Evolutionary conservation across 2,113 vertebrate genomes (phyloP).

Genomic region (Trichomycterus rosablanca): DNA sequence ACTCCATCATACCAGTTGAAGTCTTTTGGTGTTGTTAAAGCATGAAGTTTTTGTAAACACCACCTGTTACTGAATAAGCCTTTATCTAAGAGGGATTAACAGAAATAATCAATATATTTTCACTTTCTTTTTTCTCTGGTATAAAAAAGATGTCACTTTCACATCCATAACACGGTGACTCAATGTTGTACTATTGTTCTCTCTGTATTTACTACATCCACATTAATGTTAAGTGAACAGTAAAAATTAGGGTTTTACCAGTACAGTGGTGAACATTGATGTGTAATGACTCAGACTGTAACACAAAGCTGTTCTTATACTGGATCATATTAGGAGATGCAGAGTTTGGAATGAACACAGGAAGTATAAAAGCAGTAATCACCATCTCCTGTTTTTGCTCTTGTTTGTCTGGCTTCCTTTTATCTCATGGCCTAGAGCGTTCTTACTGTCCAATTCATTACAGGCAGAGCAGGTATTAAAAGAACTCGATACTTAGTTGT

Average conservation of each 20-base stretch:
- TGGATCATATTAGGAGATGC: not conserved
- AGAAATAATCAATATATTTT: not conserved
- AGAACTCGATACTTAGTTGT: too few relatives aligned
- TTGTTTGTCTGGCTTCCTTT: slow-evolving; percentile 25
- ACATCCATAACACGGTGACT: not conserved
- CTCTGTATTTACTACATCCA: too few relatives aligned
- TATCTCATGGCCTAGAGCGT: not conserved
- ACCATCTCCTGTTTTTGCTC: not conserved
- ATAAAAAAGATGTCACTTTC: not conserved
- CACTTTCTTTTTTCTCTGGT: too few relatives aligned
- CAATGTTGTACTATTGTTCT: not conserved
- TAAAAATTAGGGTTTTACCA: not conserved
- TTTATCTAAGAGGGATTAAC: not conserved
- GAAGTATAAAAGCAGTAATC: slow-evolving; percentile 4
- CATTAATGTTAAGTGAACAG: not conserved
- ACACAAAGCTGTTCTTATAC: not conserved
- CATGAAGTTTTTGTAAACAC: slow-evolving; percentile 4
- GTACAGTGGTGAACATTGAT: too few relatives aligned
- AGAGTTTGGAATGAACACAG: too few relatives aligned
- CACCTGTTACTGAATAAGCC: slow-evolving; percentile 8
- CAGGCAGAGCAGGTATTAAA: too few relatives aligned
- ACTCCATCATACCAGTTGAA: too few relatives aligned
- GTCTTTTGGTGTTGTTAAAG: too few relatives aligned
- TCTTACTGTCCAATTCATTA: too few relatives aligned
- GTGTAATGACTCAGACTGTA: too few relatives aligned